Base-by-base conservation (phyloP, 1,140 invertebrate genomes). In the Procambarus virginalis region DNA sequence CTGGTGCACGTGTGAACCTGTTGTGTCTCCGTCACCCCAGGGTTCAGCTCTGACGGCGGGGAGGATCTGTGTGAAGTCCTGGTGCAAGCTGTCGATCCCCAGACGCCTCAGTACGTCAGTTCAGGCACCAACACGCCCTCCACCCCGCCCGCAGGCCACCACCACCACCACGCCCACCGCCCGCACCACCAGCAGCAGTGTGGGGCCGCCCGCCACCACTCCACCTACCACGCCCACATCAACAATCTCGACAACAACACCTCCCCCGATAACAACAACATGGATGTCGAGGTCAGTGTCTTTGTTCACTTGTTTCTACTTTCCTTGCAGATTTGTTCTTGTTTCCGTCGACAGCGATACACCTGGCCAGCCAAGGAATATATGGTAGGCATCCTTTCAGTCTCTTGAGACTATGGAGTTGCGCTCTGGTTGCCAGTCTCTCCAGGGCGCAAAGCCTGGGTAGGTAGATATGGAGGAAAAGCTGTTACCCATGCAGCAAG, bases 21-120 rank as follows among this genome's bases (percentile, higher is more conserved):
- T 34, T 6, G 9, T 3, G n/a, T 49, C 55, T 80, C 78, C 12
- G 12, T 20, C 14, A 22, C 51, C 34, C 5, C 60, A 89, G 87
- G 87, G 80, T 89, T 83, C 80, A 89, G 87, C 58, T 89, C 87
- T 46, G 87, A 89, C 87, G 87, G 87, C 17, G 87, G 87, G 4
- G 87, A 89, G 70, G 87, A 89, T 45, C 68, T 89, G 70, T 89
- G 87, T 84, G 87, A 89, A 45, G 87, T 89, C 5, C 22, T 89
- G 80, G 87, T 89, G 20, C 79, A 82, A 68, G 87, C 83, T 73
- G 76, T 60, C 34, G 55, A 46, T 1, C 85, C 49, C n/a, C 77
- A 46, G 3, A 49, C 22, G 22, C 55, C 85, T 1, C 68, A 75
- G 22, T 77, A 82, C 79, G 73, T 76, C 80, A 51, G 80, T 51